A percentile compares a stretch with the other conserved stretches of the same genome.
Conservation (phyloP, 1,140 invertebrate genomes). For the Tenebrio molitor region DNA sequence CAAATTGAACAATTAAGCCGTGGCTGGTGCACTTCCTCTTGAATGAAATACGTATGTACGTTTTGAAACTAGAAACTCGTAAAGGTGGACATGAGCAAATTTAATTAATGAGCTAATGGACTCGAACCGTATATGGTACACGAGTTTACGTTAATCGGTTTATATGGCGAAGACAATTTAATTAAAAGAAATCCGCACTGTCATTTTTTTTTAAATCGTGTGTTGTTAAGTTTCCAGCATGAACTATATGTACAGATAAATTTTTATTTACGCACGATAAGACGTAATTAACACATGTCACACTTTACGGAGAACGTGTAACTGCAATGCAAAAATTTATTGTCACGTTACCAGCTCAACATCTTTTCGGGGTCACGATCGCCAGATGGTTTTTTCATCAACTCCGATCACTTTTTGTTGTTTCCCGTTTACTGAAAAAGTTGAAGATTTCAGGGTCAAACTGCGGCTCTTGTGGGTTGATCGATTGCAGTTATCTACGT, state of each 20-base stretch:
- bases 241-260: too few relatives aligned
- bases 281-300: too few relatives aligned
- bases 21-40: background rate
- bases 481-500: background rate
- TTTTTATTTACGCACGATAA: too few relatives aligned
- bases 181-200: constrained; percentile 14
- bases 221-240: too few relatives aligned
- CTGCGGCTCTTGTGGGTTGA: background rate
- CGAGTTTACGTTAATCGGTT: constrained; percentile 19
- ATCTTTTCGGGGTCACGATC: too few relatives aligned
- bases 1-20: constrained; percentile 7
- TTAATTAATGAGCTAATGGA: constrained; percentile 34
- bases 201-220: background rate
- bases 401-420: too few relatives aligned
- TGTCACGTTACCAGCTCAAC: too few relatives aligned
- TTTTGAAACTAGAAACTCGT: constrained; percentile 8
- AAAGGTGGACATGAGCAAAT: constrained; percentile 36
- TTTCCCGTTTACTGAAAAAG: background rate
- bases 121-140: background rate
- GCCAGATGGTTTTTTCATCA: too few relatives aligned
- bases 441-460: constrained; percentile 12
- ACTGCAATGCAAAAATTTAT: too few relatives aligned
- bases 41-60: background rate
- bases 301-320: too few relatives aligned
- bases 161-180: constrained; percentile 27